Base-by-base conservation (phyloP, 2,888 invertebrate genomes). In the Panzeria rudis region DNA sequence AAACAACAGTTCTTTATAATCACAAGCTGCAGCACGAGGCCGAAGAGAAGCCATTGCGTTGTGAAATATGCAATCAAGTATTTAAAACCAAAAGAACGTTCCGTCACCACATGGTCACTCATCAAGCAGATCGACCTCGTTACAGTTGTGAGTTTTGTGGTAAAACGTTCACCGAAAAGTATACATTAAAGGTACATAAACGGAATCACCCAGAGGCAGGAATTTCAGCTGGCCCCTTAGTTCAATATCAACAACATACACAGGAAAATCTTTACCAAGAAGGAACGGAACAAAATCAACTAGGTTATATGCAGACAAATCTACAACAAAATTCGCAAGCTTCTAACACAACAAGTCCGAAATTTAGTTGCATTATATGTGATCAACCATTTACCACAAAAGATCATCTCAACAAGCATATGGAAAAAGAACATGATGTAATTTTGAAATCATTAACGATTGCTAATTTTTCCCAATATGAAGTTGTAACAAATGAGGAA, bases 71-170 rank as follows among this genome's bases (percentile, higher is more conserved):
- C 56, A 88, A 89, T 56, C 92, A 92, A 80, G 85, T 89, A 29
- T 91, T 92, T 47, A 91, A 91, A 69, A 91, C 92, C 0, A 92
- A 89, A 69, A 89, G 92, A 41, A 91, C 91, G 1, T 92, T 88
- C 47, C 89, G 89, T 5, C 92, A 91, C 78, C 91, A 91, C 64
- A 89, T 92, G 88, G 88, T 90, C 11, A 91, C 90, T 4, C 91
- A 91, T 73, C 89, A 88, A 9, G 88, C 87, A 0, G 89, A 91
- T 83, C 87, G 91, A 1, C 91, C 91, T 6, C 90, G 92, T 20
- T 92, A 89, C 15, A 89, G 86, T 15, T 91, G 91, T 44, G 87
- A 90, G 17, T 83, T 82, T 44, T 91, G 91, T 35, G 87, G 89
- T 0, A 91, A 91, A 71, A 90, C 90, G 0, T 91, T 91, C 77